Evolutionary conservation across 2,888 invertebrate genomes (phyloP).

Genomic region (Adelognathus sp.): DNA sequence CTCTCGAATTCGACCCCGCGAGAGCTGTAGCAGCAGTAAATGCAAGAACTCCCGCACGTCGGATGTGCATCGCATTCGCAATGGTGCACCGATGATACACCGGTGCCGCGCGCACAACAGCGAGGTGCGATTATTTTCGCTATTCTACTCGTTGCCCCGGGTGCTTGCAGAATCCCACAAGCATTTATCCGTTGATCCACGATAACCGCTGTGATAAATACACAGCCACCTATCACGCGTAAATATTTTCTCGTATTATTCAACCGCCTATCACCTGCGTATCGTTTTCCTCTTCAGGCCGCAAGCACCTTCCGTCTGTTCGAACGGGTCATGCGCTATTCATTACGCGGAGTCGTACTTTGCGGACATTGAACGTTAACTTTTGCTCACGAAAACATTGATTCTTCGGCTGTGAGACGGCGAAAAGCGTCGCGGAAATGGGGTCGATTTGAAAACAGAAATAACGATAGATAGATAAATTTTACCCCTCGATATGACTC

Average conservation of each 20-base stretch:
- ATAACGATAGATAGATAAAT: not conserved
- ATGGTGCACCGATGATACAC: conserved; percentile 44
- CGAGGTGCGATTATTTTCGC: conserved; percentile 54
- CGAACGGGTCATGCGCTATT: conserved; percentile 54
- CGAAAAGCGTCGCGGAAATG: not conserved
- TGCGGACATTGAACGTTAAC: conserved; percentile 23
- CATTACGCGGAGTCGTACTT: conserved; percentile 37
- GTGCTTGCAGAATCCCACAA: conserved; percentile 38
- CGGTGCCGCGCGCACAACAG: conserved; percentile 10
- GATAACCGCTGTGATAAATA: conserved; percentile 58
- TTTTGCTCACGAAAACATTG: not conserved
- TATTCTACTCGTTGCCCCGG: conserved; percentile 57
- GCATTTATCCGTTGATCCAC: conserved; percentile 53
- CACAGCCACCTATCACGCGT: conserved; percentile 58
- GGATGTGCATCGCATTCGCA: conserved; percentile 10
- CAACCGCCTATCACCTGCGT: conserved; percentile 41
- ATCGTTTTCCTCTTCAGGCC: conserved; percentile 49
- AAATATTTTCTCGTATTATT: conserved; percentile 53
- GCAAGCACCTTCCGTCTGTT: not conserved
- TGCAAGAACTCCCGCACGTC: conserved; percentile 10
- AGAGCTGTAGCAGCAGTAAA: conserved; percentile 8
- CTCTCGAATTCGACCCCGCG: conserved; percentile 39
- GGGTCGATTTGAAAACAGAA: not conserved
- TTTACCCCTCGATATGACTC: no score
- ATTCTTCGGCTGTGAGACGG: not conserved